Evolutionary conservation across 2,113 vertebrate species (phyloP).

Genomic region (Pelvicachromis taeniatus): DNA sequence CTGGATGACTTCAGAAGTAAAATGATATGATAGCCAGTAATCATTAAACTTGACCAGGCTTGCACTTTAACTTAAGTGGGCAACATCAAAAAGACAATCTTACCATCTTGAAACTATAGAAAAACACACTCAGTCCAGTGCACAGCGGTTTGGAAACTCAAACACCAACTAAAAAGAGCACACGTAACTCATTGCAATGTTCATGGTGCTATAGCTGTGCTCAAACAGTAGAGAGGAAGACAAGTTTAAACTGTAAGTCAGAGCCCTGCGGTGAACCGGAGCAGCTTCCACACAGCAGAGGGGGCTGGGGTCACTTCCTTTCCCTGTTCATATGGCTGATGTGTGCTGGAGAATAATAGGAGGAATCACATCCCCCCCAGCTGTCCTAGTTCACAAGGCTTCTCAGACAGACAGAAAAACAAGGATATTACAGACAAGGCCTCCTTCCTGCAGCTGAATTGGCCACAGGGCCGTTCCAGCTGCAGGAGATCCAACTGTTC

Average conservation of each 20-base stretch:
- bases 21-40: slow-evolving; percentile 33
- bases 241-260: slow-evolving; percentile 42
- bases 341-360: slow-evolving; percentile 49
- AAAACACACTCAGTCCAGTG: background rate
- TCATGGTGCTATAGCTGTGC: background rate
- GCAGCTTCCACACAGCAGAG: slow-evolving; percentile 26
- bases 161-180: background rate
- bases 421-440: slow-evolving; percentile 34
- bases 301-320: slow-evolving; percentile 56
- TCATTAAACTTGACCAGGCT: slow-evolving; percentile 21
- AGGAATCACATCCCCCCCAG: slow-evolving; percentile 49
- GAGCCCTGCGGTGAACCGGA: slow-evolving; percentile 17
- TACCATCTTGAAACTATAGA: background rate
- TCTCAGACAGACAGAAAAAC: slow-evolving; percentile 64
- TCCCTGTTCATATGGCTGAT: slow-evolving; percentile 27
- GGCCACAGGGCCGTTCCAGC: slow-evolving; percentile 25
- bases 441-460: slow-evolving; percentile 54
- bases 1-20: slow-evolving; percentile 12
- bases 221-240: slow-evolving; percentile 25
- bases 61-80: slow-evolving; percentile 26
- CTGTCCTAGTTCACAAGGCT: slow-evolving; percentile 45
- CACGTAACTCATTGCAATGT: background rate
- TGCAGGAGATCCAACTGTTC: slow-evolving; percentile 46
- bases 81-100: slow-evolving; percentile 5
- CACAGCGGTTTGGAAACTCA: background rate